Percentiles rank a stretch among this genome's conserved stretches.
Evolutionary conservation across 2,888 invertebrate species (phyloP).

Genomic region (Hypselothyrea guttata): DNA sequence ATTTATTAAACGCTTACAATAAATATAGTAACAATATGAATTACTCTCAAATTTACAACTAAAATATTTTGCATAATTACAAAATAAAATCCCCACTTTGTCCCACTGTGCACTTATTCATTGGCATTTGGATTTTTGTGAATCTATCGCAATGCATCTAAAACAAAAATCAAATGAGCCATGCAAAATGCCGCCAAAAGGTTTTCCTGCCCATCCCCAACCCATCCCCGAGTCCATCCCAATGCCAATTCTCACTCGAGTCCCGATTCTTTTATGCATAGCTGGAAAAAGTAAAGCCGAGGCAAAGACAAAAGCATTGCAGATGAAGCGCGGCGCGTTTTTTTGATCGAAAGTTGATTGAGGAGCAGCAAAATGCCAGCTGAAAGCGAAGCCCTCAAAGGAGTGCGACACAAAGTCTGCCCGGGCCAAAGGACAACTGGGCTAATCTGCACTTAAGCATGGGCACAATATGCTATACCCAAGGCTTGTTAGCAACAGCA

Average conservation of each 20-base stretch:
- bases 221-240: constrained; percentile 1
- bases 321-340: constrained; percentile 59
- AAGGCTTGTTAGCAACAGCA: constrained; percentile 56
- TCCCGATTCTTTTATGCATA: constrained; percentile 27
- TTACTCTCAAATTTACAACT: too few relatives aligned
- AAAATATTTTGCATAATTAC: too few relatives aligned
- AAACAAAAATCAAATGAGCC: constrained; percentile 72
- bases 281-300: constrained; percentile 1
- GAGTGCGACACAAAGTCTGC: constrained; percentile 72
- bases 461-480: constrained; percentile 24
- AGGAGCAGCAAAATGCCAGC: constrained; percentile 35
- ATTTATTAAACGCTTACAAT: too few relatives aligned
- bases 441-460: constrained; percentile 70
- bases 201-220: constrained; percentile 32
- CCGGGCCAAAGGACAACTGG: constrained; percentile 44
- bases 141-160: constrained; percentile 70
- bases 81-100: too few relatives aligned
- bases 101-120: constrained; percentile 45
- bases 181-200: constrained; percentile 71
- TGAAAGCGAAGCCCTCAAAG: background rate
- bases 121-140: constrained; percentile 28
- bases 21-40: too few relatives aligned
- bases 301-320: constrained; percentile 58
- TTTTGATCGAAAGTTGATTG: constrained; percentile 77
- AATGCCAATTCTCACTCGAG: constrained; percentile 37